A percentile compares a stretch with the other conserved stretches of the same genome.
Conservation (phyloP, 2,113 vertebrate species). For the Cygnus buccinator region DNA sequence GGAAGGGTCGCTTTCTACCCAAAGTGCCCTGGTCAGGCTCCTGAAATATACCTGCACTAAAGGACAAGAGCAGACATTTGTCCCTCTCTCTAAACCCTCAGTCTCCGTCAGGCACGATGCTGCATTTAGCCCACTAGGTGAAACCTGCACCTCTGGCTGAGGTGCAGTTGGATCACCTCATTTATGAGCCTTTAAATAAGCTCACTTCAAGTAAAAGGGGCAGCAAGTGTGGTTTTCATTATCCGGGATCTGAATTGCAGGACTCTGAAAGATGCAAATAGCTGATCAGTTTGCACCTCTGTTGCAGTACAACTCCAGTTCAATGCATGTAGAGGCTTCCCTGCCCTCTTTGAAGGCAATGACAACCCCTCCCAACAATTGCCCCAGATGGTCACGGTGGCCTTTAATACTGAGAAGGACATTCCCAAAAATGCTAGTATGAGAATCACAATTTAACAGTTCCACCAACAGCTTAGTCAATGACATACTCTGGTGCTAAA, state of each 20-base stretch:
- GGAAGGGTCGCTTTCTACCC: background rate
- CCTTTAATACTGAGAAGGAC: background rate
- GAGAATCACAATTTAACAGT: background rate
- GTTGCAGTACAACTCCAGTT: background rate
- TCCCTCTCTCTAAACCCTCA: background rate
- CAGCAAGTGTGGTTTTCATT: background rate
- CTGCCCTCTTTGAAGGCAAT: rapidly evolving
- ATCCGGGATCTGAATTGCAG: background rate
- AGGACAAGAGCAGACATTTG: background rate
- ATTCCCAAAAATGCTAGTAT: background rate
- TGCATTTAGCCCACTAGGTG: background rate
- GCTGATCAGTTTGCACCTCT: background rate
- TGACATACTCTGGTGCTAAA: background rate
- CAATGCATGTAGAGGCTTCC: background rate
- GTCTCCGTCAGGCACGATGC: background rate
- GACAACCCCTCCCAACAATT: background rate
- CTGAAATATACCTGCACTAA: background rate
- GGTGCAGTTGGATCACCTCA: background rate
- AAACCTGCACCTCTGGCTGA: background rate
- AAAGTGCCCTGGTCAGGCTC: background rate
- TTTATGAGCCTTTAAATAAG: background rate
- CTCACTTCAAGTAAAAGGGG: background rate
- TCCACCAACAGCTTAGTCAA: background rate
- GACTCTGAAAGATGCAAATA: background rate
- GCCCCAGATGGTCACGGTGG: rapidly evolving